These are phyloP conservation scores for Stigmatopora nigra DNA, from an alignment of 2,113 vertebrate genomes.

Conservation along the genomic window DNA sequence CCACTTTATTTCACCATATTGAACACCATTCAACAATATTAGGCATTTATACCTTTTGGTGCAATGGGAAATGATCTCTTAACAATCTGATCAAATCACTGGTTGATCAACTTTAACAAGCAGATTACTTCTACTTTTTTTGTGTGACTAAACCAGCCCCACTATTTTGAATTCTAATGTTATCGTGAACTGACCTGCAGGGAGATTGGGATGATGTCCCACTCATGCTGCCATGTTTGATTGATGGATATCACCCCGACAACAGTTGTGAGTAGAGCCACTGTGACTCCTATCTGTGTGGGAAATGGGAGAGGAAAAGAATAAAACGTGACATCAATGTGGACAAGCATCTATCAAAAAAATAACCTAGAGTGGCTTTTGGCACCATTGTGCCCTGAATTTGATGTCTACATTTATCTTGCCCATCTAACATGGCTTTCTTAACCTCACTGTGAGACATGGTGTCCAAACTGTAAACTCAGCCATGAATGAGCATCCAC, in stretches of 20 bases:
- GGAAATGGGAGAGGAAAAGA: slow-evolving; percentile 6
- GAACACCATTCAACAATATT: background rate
- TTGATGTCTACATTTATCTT: slow-evolving; percentile 20
- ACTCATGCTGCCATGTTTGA: slow-evolving; percentile 89
- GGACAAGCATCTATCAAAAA: background rate
- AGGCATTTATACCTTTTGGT: too few species aligned
- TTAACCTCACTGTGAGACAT: slow-evolving; percentile 7
- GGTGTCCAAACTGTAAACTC: slow-evolving; percentile 23
- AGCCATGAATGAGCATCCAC: slow-evolving; percentile 13
- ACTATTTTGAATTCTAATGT: background rate
- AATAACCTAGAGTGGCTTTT: slow-evolving; percentile 8
- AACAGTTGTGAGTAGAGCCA: slow-evolving; percentile 77
- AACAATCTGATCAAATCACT: background rate
- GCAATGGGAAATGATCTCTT: background rate
- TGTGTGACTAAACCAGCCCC: background rate
- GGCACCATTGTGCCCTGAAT: slow-evolving; percentile 6
- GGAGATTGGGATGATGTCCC: slow-evolving; percentile 87
- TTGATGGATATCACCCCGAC: slow-evolving; percentile 85
- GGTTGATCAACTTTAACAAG: background rate
- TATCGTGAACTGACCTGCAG: slow-evolving; percentile 74
- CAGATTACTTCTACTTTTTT: background rate
- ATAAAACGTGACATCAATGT: slow-evolving; percentile 18
- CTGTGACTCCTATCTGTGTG: slow-evolving; percentile 78
- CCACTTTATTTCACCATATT: background rate
- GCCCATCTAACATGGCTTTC: slow-evolving; percentile 20